Base-by-base conservation (phyloP, 2,888 invertebrate species). In the Mesorhabditis belari region DNA sequence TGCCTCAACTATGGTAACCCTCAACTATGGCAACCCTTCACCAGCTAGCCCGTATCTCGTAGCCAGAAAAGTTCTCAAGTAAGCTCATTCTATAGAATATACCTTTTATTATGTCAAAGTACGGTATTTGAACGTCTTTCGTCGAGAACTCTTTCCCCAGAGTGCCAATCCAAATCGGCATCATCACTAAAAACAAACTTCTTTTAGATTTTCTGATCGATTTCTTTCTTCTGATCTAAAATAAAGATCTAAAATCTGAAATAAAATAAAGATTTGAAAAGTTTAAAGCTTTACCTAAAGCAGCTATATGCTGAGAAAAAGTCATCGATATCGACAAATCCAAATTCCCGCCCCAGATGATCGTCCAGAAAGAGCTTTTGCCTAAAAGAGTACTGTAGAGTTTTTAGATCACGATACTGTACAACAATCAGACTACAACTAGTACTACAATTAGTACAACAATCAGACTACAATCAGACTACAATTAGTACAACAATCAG, bases 291-390 rank as follows among this genome's bases (percentile, higher is more conserved):
- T 82, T 82, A 87, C 89, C 89, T 77, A 94, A 89, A 0, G 92
- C 89, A 0, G 88, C 88, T 4, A 94, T 82, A 3, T 91, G 93
- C 63, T 91, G 89, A 60, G 91, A 85, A 3, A 92, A 87, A 0
- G 94, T 95, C 92, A 95, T 92, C 19, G 93, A 88, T 56, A 95
- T 87, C 0, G 92, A 92, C 50, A 95, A 85, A 81, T 92, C 89
- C 3, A 95, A 86, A 83, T 95, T 94, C 4, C 92, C 94, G 1
- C 88, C 90, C 4, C 94, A 85, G 24, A 94, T 86, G 70, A 89
- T 88, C 0, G 92, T 89, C 92, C 93, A 95, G 73, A 94, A 90
- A 82, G 94, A 95, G 53, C 92, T 92, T 35, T 92, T 91, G 0
- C 93, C n/a, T n/a, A n/a, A n/a, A n/a, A n/a, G n/a, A n/a, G n/a